These are phyloP conservation scores for Mormyrus lacerda DNA, from an alignment of 2,113 vertebrate species.

Conservation along the genomic window DNA sequence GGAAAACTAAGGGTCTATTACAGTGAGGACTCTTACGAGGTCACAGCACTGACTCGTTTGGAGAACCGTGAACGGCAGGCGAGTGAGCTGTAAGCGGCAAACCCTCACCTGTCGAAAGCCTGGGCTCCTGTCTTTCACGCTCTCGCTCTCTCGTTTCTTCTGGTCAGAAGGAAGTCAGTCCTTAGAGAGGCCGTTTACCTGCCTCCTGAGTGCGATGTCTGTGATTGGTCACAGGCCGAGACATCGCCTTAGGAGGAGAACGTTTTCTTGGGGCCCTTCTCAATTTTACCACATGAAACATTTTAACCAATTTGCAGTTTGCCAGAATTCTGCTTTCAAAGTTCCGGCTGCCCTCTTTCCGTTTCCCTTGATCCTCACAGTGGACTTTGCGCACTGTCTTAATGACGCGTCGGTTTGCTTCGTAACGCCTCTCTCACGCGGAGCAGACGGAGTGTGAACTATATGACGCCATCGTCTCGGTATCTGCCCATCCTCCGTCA, in stretches of 20 bases:
- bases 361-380: slow-evolving; percentile 17
- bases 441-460: slow-evolving; percentile 22
- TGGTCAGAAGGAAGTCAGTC: slow-evolving; percentile 39
- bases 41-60: not conserved
- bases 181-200: not conserved
- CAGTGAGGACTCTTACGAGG: slow-evolving; percentile 27
- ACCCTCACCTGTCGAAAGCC: slow-evolving; percentile 22
- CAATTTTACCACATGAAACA: not conserved
- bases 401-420: slow-evolving; percentile 20
- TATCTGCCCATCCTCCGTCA: not conserved
- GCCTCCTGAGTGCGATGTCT: slow-evolving; percentile 8
- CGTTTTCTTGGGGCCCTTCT: not conserved
- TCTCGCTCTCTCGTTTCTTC: slow-evolving; percentile 35
- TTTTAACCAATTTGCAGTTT: slow-evolving; percentile 21
- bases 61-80: not conserved
- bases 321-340: slow-evolving; percentile 18
- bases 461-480: slow-evolving; percentile 25
- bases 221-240: slow-evolving; percentile 37
- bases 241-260: slow-evolving; percentile 5
- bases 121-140: slow-evolving; percentile 29
- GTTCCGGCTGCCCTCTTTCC: slow-evolving; percentile 24
- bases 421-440: slow-evolving; percentile 19
- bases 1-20: slow-evolving; percentile 24
- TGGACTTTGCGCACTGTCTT: slow-evolving; percentile 11
- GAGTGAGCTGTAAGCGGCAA: slow-evolving; percentile 14